phyloP scores from a whole-genome alignment of 1,140 invertebrate species.

The Holcopasites calliopsidis region DNA sequence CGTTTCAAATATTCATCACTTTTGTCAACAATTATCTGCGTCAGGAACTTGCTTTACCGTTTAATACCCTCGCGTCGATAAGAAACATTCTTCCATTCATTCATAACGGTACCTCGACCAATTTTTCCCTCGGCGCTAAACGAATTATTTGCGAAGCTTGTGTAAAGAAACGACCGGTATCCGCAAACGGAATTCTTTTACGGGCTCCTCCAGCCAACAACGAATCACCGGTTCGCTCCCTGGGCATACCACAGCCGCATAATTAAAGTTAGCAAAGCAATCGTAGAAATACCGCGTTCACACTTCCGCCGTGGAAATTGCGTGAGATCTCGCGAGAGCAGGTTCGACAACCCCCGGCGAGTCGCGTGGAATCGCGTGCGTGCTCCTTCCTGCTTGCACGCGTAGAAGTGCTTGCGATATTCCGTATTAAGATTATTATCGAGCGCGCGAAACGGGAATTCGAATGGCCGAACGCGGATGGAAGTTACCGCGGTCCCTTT shows the following conservation, averaged over 20 bases:
- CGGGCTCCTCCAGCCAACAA: background rate
- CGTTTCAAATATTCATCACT: no score
- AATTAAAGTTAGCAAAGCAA: constrained; percentile 15
- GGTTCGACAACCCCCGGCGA: constrained; percentile 25
- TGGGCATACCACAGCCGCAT: background rate
- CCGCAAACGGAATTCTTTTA: background rate
- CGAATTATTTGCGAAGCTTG: background rate
- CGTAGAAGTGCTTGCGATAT: background rate
- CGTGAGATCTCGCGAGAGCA: constrained; percentile 2
- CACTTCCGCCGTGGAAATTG: constrained; percentile 29
- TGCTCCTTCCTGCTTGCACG: background rate
- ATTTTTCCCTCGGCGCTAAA: background rate
- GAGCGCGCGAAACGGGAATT: constrained; percentile 44
- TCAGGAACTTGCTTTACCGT: constrained; percentile 1
- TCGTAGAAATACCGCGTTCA: constrained; percentile 1
- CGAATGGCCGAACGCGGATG: constrained; percentile 46
- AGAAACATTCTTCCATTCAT: constrained; percentile 3
- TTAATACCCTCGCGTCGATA: background rate
- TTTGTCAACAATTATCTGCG: no score
- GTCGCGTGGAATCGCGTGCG: constrained; percentile 1
- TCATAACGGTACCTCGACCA: background rate
- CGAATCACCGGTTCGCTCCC: background rate
- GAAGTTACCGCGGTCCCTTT: constrained; percentile 39
- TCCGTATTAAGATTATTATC: constrained; percentile 52
- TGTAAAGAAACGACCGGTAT: background rate